Conservation (phyloP, 2,797 vertebrate genomes). For the Mionectes olivaceus region DNA sequence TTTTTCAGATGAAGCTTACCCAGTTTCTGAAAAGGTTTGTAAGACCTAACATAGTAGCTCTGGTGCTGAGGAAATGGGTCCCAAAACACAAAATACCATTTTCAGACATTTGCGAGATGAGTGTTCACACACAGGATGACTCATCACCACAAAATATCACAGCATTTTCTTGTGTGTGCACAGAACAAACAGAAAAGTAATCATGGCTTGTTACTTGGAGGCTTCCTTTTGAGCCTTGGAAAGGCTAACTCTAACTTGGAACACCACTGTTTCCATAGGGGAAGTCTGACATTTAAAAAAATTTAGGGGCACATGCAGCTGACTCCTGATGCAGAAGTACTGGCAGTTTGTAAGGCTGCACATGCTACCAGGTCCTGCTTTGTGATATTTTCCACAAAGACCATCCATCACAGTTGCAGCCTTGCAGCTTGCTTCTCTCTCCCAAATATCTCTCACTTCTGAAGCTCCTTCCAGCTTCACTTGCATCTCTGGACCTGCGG, state of each 20-base stretch:
- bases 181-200: conserved; percentile 10
- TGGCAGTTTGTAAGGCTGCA: neutral
- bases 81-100: neutral
- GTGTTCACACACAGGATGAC: neutral
- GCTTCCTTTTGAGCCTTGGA: neutral
- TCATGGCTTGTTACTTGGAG: neutral
- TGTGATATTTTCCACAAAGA: neutral
- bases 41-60: neutral
- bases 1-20: conserved; percentile 11
- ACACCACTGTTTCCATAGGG: neutral
- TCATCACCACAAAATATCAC: neutral
- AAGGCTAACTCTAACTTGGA: neutral
- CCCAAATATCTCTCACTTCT: neutral
- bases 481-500: neutral
- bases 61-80: neutral
- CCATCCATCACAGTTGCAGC: neutral
- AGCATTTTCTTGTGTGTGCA: neutral
- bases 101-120: neutral
- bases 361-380: neutral
- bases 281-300: neutral
- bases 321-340: neutral
- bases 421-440: neutral
- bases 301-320: neutral
- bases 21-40: conserved; percentile 4
- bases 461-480: neutral